Conservation (phyloP, 2,797 vertebrate genomes). For the Eidolon dupreanum region DNA sequence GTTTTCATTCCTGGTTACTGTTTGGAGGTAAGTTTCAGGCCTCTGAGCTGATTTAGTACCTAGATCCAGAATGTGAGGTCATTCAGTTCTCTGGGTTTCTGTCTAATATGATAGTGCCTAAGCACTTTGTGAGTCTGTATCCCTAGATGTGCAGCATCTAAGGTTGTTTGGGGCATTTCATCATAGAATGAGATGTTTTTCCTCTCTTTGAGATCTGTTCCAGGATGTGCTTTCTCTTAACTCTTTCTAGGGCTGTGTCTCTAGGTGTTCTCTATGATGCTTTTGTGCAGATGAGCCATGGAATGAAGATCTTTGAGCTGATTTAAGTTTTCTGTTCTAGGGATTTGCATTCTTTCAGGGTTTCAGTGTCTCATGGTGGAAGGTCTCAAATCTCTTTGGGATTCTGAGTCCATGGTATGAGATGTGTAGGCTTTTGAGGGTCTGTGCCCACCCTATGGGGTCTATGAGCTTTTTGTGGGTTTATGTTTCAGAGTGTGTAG, state of each 20-base stretch:
- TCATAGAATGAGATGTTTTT: background rate
- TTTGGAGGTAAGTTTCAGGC: background rate
- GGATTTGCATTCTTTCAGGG: background rate
- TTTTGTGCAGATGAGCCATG: background rate
- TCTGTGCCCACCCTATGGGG: background rate
- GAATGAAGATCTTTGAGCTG: background rate
- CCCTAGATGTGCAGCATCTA: background rate
- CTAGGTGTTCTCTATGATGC: background rate
- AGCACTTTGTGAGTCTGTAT: background rate
- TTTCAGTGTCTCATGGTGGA: background rate
- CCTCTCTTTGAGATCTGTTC: background rate
- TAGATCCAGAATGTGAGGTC: background rate
- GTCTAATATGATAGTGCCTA: background rate
- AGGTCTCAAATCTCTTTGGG: background rate
- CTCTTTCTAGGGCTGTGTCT: background rate
- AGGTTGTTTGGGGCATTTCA: background rate
- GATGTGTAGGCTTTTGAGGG: background rate
- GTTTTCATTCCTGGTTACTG: background rate
- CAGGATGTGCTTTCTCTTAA: background rate
- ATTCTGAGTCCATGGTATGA: background rate
- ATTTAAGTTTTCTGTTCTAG: background rate
- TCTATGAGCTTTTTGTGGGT: background rate
- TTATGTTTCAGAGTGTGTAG: background rate
- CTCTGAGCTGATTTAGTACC: background rate
- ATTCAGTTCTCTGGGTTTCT: background rate